These are phyloP conservation scores for Streptopelia turtur DNA, from an alignment of 2,797 vertebrate species.

Conservation along the genomic window DNA sequence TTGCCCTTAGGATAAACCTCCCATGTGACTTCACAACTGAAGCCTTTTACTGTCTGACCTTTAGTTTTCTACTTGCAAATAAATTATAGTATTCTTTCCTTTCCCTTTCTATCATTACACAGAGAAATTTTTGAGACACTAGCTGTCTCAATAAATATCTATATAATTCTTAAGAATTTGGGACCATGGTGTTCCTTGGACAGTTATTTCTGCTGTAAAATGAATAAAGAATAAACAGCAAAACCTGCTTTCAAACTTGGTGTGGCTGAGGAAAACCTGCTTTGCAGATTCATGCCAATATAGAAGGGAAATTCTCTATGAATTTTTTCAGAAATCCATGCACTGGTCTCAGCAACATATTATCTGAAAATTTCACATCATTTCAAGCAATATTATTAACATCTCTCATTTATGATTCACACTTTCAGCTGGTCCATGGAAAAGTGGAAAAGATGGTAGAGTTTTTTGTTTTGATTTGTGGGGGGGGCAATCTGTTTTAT, in stretches of 20 bases:
- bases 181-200: neutral
- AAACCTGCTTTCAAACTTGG: neutral
- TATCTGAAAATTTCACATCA: neutral
- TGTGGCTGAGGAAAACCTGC: neutral
- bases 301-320: neutral
- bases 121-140: neutral
- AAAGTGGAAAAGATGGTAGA: accelerated
- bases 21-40: neutral
- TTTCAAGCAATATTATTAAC: neutral
- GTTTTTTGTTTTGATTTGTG: neutral
- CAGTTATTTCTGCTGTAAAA: neutral
- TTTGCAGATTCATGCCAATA: neutral
- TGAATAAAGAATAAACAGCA: neutral
- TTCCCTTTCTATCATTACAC: neutral
- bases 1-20: neutral
- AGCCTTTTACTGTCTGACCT: neutral
- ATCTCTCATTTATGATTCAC: neutral
- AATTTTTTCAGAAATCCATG: neutral
- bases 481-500: neutral
- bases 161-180: neutral
- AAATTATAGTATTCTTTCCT: neutral
- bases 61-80: neutral
- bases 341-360: neutral
- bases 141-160: neutral
- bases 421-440: neutral